Evolutionary conservation across 2,888 invertebrate genomes (phyloP), one percentile per base, ranked within the genome.

Genomic region (Parnassius mnemosyne): DNA sequence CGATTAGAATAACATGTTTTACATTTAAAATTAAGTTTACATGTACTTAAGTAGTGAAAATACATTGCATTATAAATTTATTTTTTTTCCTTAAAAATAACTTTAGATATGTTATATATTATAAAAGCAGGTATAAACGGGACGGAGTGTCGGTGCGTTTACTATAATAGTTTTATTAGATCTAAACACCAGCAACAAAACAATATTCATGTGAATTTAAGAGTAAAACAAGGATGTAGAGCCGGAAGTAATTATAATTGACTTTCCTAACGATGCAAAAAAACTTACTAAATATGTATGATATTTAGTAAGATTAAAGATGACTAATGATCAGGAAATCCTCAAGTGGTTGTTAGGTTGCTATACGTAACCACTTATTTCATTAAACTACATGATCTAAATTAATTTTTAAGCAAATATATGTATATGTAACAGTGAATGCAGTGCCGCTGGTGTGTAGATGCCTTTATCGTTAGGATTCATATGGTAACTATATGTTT

Each of bases 401-500:
- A 34, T 34, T 7, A 0, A 34, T 5, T 34, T 25, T 34, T 34
- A 34, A 1, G 13, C 13, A 49, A 13, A n/a, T n/a, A n/a, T n/a
- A 49, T 49, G 10, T 13, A n/a, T 5, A n/a, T 49, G 13, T 13
- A 49, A 63, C 53, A 44, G 55, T 56, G 57, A 56, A 16, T 43
- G 25, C 25, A 5, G 43, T 46, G 16, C 61, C 20, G 46, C 57
- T 67, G 65, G 63, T 78, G 76, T 80, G 79, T 74, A 77, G 78
- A 75, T 60, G 71, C 67, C 74, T 71, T 70, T 73, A 73, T 76
- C 77, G 80, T 83, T 86, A 89, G 87, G 86, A 87, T 83, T 83
- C 77, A 74, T 79, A 76, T 90, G 90, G 90, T 90, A 90, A 90
- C 90, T 89, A 83, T 82, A 72, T 78, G 85, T 90, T 90, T 82